A percentile compares a stretch with the other conserved stretches of the same genome.
These are phyloP conservation scores for Melanotaenia maccullochi DNA, from an alignment of 2,797 vertebrate species.

Conservation along the genomic window DNA sequence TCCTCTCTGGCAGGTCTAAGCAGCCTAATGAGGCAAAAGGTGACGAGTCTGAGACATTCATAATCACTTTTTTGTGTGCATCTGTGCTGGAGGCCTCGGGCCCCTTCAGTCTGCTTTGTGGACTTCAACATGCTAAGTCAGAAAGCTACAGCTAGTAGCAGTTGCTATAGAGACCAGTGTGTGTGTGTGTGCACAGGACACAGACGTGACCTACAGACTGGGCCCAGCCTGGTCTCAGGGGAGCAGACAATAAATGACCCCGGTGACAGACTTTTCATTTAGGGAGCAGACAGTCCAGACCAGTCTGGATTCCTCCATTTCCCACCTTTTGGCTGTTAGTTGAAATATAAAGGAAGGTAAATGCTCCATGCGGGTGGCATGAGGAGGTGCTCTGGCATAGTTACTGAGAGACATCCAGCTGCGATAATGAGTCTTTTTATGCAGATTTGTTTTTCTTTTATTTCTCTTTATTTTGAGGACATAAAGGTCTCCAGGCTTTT, in stretches of 20 bases:
- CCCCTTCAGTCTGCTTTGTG: constrained; percentile 40
- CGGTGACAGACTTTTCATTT: constrained; percentile 71
- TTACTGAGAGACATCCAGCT: constrained; percentile 51
- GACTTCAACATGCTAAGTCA: constrained; percentile 42
- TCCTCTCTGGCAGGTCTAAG: constrained; percentile 27
- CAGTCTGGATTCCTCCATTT: constrained; percentile 10
- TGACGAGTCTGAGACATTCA: constrained; percentile 69
- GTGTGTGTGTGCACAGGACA: constrained; percentile 50
- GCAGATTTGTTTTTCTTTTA: constrained; percentile 11
- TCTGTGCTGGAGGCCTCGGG: constrained; percentile 70
- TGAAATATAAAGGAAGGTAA: constrained; percentile 37
- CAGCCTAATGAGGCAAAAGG: constrained; percentile 64
- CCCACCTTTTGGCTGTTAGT: constrained; percentile 14
- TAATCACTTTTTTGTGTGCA: constrained; percentile 74
- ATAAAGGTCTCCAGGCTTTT: constrained; percentile 61
- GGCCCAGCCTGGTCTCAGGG: constrained; percentile 74
- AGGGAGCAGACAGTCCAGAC: constrained; percentile 30
- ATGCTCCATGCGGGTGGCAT: constrained; percentile 13
- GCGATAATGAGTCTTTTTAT: constrained; percentile 52
- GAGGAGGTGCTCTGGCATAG: constrained; percentile 19
- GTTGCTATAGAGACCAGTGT: constrained; percentile 80
- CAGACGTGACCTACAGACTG: constrained; percentile 82
- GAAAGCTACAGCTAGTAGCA: constrained; percentile 33
- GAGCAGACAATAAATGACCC: constrained; percentile 88
- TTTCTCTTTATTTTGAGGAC: constrained; percentile 14